Percentiles rank a stretch among this genome's conserved stretches.
These are phyloP conservation scores for Rhopalosiphum nymphaeae DNA, from an alignment of 2,888 invertebrate species.

Conservation along the genomic window DNA sequence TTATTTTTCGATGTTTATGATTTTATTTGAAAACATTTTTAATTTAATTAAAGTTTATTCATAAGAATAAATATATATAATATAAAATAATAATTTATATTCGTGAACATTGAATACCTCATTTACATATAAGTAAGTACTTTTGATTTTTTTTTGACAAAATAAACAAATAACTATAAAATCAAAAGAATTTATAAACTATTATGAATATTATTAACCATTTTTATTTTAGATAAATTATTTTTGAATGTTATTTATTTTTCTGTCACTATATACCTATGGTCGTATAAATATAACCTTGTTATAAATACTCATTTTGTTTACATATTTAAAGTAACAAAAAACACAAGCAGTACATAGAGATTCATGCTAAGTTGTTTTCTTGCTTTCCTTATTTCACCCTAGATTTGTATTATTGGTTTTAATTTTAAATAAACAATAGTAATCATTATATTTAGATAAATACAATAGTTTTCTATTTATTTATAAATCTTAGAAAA, in stretches of 20 bases:
- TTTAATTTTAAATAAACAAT: background rate
- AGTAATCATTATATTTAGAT: background rate
- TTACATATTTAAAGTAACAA: background rate
- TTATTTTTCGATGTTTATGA: conserved; percentile 1
- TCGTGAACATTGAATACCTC: background rate
- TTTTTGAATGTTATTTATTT: background rate
- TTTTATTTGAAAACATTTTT: background rate
- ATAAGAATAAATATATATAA: background rate
- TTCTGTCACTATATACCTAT: background rate
- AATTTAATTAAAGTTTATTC: background rate
- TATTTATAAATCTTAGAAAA: background rate
- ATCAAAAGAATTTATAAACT: background rate
- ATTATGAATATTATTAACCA: background rate
- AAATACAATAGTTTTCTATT: background rate
- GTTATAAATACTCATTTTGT: background rate
- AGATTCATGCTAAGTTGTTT: background rate
- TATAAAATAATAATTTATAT: background rate
- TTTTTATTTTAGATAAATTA: background rate
- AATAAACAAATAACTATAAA: background rate
- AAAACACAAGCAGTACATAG: background rate
- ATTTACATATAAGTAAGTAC: background rate
- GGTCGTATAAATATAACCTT: background rate
- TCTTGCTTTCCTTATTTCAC: background rate
- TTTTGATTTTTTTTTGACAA: background rate
- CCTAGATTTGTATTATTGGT: background rate